These are phyloP conservation scores for Dolichomitus sp. DNA, from an alignment of 2,888 invertebrate species.

Conservation along the genomic window DNA sequence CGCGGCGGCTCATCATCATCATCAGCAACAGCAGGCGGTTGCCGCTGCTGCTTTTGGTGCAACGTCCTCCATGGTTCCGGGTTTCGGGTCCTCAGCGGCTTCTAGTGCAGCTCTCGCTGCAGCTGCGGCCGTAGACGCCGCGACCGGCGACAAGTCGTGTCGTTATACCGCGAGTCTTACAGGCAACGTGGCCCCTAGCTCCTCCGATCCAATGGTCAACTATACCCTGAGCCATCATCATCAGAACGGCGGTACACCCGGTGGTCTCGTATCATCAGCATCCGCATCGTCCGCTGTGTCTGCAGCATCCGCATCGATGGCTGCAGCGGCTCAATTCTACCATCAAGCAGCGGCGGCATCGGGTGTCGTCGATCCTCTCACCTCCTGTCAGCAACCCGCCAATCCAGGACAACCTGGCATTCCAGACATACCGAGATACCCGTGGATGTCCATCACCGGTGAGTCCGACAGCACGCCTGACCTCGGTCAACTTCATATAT, in stretches of 20 bases:
- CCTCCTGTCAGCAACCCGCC: slow-evolving; percentile 92
- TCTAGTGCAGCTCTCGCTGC: slow-evolving; percentile 87
- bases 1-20: slow-evolving; percentile 89
- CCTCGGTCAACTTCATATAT: slow-evolving; percentile 15
- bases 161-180: slow-evolving; percentile 91
- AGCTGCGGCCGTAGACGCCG: slow-evolving; percentile 89
- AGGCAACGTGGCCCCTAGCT: slow-evolving; percentile 88
- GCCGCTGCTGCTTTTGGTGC: slow-evolving; percentile 90
- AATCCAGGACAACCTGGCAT: slow-evolving; percentile 92
- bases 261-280: slow-evolving; percentile 85
- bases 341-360: slow-evolving; percentile 93
- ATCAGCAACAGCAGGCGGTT: slow-evolving; percentile 91
- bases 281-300: slow-evolving; percentile 90
- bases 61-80: slow-evolving; percentile 89
- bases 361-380: slow-evolving; percentile 94
- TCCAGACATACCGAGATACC: slow-evolving; percentile 97
- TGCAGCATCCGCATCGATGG: slow-evolving; percentile 90
- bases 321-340: slow-evolving; percentile 94
- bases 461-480: slow-evolving; percentile 84
- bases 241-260: slow-evolving; percentile 88
- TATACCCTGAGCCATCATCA: slow-evolving; percentile 92
- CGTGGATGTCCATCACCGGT: slow-evolving; percentile 99
- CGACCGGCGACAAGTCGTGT: slow-evolving; percentile 93
- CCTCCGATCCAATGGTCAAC: slow-evolving; percentile 93
- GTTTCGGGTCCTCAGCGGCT: slow-evolving; percentile 87